phyloP scores from a whole-genome alignment of 2,888 invertebrate species.

The Andrena chrysosceles region DNA sequence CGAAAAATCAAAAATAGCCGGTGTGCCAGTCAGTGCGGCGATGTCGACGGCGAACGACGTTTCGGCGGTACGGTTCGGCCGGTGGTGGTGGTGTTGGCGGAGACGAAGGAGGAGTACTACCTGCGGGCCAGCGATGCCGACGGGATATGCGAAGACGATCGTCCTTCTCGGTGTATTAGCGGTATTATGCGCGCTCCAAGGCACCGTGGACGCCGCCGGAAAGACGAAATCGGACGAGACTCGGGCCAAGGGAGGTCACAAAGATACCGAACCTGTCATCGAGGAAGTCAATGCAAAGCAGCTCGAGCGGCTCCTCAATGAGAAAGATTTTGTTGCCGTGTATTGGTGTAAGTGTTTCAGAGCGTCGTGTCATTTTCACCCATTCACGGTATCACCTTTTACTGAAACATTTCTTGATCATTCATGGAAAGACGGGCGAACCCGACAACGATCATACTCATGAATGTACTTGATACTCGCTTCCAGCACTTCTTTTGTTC shows the following conservation, averaged over 20 bases:
- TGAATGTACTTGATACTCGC: not conserved
- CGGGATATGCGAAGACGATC: constrained; percentile 62
- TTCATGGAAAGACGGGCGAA: not conserved
- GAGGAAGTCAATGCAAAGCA: constrained; percentile 97
- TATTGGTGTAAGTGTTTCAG: constrained; percentile 95
- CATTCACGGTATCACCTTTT: too few species aligned
- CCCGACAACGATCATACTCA: not conserved
- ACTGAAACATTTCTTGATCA: not conserved
- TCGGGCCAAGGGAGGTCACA: constrained; percentile 60
- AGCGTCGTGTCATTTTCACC: constrained; percentile 1
- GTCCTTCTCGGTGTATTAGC: constrained; percentile 62
- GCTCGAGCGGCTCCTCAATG: constrained; percentile 94
- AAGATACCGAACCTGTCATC: constrained; percentile 91
- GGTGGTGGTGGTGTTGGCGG: constrained; percentile 82
- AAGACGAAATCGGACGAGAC: constrained; percentile 68
- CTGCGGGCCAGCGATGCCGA: constrained; percentile 67
- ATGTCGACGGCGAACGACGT: constrained; percentile 85
- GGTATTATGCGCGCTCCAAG: constrained; percentile 59
- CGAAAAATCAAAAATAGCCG: constrained; percentile 83
- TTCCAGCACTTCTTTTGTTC: not conserved
- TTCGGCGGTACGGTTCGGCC: constrained; percentile 82
- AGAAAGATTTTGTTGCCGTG: constrained; percentile 97
- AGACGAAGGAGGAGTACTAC: constrained; percentile 76
- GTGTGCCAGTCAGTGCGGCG: constrained; percentile 84
- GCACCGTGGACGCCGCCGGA: constrained; percentile 64